Base-by-base conservation (phyloP, 2,888 invertebrate species). In the Cephus spinipes region DNA sequence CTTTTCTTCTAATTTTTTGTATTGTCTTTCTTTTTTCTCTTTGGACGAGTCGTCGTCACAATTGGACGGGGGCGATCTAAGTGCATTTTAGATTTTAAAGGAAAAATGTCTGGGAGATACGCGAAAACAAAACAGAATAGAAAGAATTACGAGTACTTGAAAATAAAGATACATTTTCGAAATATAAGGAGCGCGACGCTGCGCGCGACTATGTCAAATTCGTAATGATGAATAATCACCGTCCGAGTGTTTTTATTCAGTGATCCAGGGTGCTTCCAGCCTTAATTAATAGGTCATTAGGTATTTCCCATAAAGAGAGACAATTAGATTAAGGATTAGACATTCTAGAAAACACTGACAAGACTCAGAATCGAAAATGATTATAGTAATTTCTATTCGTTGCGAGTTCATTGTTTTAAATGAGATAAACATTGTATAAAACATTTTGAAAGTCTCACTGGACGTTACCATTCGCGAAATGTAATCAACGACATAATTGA, bases 181-280 rank as follows among this genome's bases (percentile, higher is more conserved):
- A 6, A 55, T 23, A 55, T 9, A 23, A 9, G 23, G 6, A 9
- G 23, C 23, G 55, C 23, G 9, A 55, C 1, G 55, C 23, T 23
- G 23, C 23, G 23, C 55, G 23, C 9, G 23, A 55, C 2, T 23
- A 23, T 6, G 9, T 55, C 9, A 55, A 55, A 55, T 55, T 55
- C 23, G 55, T 55, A 23, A 55, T 23, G 9, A 55, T 2, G 6
- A 23, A 23, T 55, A 9, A 55, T 55, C 23, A 15, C 55, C 23
- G 23, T 55, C 23, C 0, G 55, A 23, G 55, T 55, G 23, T 23
- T 55, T 23, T 87, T 86, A 84, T 85, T 86, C 87, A 88, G 87
- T 88, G 84, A 90, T 90, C 89, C 87, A 89, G 87, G 90, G 90
- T 91, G 91, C 91, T 91, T 91, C 89, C 89, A 78, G 68, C 75